A percentile compares a stretch with the other conserved stretches of the same genome.
These are phyloP conservation scores for Catotricha subobsoleta DNA, from an alignment of 2,888 invertebrate genomes.

Conservation along the genomic window DNA sequence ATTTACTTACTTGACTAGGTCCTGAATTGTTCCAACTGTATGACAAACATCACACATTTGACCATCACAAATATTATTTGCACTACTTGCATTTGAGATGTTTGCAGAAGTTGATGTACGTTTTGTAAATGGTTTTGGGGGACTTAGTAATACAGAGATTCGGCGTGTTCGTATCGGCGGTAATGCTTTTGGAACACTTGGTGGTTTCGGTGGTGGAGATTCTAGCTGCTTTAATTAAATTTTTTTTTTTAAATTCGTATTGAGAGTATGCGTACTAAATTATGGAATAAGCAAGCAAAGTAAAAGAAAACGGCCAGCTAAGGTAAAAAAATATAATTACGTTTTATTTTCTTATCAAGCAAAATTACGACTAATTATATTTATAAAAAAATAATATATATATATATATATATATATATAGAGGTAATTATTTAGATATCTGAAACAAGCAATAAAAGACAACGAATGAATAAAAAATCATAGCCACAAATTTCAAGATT, in stretches of 20 bases:
- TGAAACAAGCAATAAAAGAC: no score
- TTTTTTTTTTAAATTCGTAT: not conserved
- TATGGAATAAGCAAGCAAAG: no score
- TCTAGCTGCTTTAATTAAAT: not conserved
- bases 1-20: constrained; percentile 17
- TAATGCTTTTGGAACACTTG: constrained; percentile 9
- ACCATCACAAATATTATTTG: constrained; percentile 14
- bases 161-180: constrained; percentile 6
- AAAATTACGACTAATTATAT: no score
- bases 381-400: no score
- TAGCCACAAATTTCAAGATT: no score
- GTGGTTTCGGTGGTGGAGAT: constrained; percentile 4
- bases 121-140: not conserved
- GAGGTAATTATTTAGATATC: no score
- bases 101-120: constrained; percentile 6
- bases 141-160: constrained; percentile 6
- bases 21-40: constrained; percentile 19
- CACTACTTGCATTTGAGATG: constrained; percentile 14
- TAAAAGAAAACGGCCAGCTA: constrained; percentile 6
- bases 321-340: no score
- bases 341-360: no score
- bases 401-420: no score
- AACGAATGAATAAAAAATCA: no score
- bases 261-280: no score
- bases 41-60: constrained; percentile 19